Evolutionary conservation across 2,113 vertebrate genomes (phyloP).

Genomic region (Euleptes europaea): DNA sequence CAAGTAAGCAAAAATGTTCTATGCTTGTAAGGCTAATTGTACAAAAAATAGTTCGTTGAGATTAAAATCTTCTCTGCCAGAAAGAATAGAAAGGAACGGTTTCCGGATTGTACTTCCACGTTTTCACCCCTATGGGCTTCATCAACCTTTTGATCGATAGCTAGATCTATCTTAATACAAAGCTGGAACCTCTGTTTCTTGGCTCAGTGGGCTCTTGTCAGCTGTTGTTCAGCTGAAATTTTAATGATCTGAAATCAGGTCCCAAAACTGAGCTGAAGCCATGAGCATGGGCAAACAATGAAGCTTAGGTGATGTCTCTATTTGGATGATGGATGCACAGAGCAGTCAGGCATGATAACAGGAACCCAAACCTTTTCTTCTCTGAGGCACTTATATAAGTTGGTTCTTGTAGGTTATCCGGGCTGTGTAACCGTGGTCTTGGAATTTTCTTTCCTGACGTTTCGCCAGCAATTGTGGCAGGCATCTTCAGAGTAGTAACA

Average conservation of each 20-base stretch:
- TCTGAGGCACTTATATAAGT: neutral
- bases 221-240: neutral
- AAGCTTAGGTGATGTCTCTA: neutral
- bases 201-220: neutral
- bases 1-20: too few species aligned
- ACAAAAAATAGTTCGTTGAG: too few species aligned
- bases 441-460: too few species aligned
- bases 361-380: neutral
- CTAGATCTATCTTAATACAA: neutral
- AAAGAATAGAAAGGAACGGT: too few species aligned
- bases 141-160: neutral
- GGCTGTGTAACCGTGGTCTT: too few species aligned
- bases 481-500: too few species aligned
- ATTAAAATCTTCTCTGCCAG: too few species aligned
- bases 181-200: neutral
- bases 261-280: neutral
- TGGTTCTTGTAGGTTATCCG: too few species aligned
- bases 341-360: neutral
- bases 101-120: too few species aligned
- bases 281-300: neutral
- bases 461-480: too few species aligned
- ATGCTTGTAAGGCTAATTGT: too few species aligned
- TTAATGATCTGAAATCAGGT: neutral
- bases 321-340: neutral
- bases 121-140: too few species aligned